Conservation (phyloP, 2,888 invertebrate species). For the Merodon equestris region DNA sequence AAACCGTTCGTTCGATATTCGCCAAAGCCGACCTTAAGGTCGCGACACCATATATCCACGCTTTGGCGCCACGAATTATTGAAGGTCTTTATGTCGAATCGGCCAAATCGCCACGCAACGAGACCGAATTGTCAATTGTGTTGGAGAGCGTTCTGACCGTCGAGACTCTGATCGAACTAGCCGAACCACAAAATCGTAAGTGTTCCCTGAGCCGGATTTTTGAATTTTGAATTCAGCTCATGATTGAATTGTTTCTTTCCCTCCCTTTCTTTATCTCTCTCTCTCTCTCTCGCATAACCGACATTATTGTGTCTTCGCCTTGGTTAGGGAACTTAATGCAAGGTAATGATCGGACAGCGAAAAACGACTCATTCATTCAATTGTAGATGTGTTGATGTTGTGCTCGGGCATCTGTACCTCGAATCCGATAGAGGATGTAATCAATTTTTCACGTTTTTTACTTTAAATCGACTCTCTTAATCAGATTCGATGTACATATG, state of each 20-base stretch:
- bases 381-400: slow-evolving; percentile 42
- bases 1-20: slow-evolving; percentile 88
- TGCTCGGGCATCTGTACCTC: slow-evolving; percentile 31
- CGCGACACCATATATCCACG: slow-evolving; percentile 89
- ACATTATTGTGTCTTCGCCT: slow-evolving; percentile 63
- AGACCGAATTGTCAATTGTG: slow-evolving; percentile 85
- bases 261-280: slow-evolving; percentile 36
- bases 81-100: slow-evolving; percentile 85
- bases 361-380: slow-evolving; percentile 49
- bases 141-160: slow-evolving; percentile 87
- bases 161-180: slow-evolving; percentile 86
- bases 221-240: slow-evolving; percentile 34
- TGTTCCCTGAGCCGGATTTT: slow-evolving; percentile 67
- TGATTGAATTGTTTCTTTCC: slow-evolving; percentile 49
- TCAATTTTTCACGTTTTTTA: not conserved
- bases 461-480: not conserved
- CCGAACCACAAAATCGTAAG: slow-evolving; percentile 89
- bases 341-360: slow-evolving; percentile 79
- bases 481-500: slow-evolving; percentile 44
- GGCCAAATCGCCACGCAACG: slow-evolving; percentile 82
- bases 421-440: slow-evolving; percentile 17
- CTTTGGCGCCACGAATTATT: slow-evolving; percentile 88
- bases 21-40: slow-evolving; percentile 85
- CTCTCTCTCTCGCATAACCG: slow-evolving; percentile 64
- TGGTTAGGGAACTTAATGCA: slow-evolving; percentile 82